Base-by-base conservation (phyloP, 2,113 vertebrate genomes). In the Engraulis encrasicolus region DNA sequence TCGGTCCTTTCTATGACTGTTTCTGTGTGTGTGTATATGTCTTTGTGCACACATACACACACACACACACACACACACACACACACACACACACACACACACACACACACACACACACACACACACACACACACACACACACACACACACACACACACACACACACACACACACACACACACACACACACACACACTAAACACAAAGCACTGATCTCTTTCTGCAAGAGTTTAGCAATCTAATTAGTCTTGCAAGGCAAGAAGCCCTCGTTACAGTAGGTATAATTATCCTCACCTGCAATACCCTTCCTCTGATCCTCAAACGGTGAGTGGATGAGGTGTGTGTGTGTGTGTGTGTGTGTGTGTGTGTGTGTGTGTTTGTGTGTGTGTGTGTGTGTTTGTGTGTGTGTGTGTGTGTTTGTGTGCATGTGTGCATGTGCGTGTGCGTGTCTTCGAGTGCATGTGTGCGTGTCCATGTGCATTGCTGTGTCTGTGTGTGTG, bases 261-360 rank as follows among this genome's bases (percentile, higher is more conserved):
- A 50, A 19, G 81, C 78, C 61, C 19, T 74, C 49, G 27, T 82
- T 27, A 52, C 84, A 50, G 37, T 61, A 52, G 74, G 27, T 45
- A 50, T 82, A 85, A 85, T 82, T 58, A 78, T 40, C 38, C 48
- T 82, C 81, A 87, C 86, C 83, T 87, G 83, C 37, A 83, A n/a
- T 31, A 36, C 36, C 18, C 78, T 79, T 83, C 82, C 82, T 45
- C 50, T 83, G 61, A 79, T 54, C 52, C 74, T 36, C 17, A 14
- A 36, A 36, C 77, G 74, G 45, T 52, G 54, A 71, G 37, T 34
- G 82, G n/a, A n/a, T 36, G 45, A 18, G 38, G 66, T 49, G 38
- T 82, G 54, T 74, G 81, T 61, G 36, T 48, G 58, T 82, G 58
- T 74, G 52, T 82, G 19, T 58, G 1, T 74, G 66, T 74, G 61